A percentile compares a stretch with the other conserved stretches of the same genome.
phyloP scores from a whole-genome alignment of 2,113 vertebrate genomes.

The Cinclus cinclus region DNA sequence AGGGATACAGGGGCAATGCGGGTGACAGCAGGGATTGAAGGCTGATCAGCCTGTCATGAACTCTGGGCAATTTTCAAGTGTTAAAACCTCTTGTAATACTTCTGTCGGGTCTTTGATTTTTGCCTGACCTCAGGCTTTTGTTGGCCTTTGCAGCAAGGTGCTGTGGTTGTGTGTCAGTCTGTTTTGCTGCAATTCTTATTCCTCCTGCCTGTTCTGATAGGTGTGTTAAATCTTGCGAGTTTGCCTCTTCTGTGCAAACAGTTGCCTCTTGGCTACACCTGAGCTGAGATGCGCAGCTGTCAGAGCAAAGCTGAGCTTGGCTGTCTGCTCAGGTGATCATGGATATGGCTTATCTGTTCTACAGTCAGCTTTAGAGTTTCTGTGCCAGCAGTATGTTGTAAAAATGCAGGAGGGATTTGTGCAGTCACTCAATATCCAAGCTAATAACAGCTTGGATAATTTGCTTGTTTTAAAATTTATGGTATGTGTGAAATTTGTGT shows the following conservation, averaged over 20 bases:
- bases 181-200: not conserved
- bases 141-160: not conserved
- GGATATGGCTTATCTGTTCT: not conserved
- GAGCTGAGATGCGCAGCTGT: not conserved
- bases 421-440: too few relatives aligned
- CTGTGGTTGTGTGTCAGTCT: not conserved
- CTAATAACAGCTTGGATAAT: not conserved
- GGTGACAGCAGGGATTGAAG: not conserved
- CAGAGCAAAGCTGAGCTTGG: not conserved
- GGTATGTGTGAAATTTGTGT: accelerated
- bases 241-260: not conserved
- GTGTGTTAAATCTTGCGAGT: not conserved
- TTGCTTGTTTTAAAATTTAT: not conserved
- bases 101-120: not conserved
- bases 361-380: not conserved
- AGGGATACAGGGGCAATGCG: too few relatives aligned
- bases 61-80: not conserved
- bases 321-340: not conserved
- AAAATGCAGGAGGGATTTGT: not conserved
- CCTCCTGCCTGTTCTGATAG: not conserved
- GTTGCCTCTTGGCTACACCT: not conserved
- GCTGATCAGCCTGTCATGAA: not conserved
- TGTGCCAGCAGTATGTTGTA: not conserved
- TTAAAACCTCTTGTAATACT: not conserved
- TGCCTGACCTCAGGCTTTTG: not conserved